A percentile compares a stretch with the other conserved stretches of the same genome.
Conservation (phyloP, 1,140 invertebrate genomes). For the Drosophila subpulchrella region DNA sequence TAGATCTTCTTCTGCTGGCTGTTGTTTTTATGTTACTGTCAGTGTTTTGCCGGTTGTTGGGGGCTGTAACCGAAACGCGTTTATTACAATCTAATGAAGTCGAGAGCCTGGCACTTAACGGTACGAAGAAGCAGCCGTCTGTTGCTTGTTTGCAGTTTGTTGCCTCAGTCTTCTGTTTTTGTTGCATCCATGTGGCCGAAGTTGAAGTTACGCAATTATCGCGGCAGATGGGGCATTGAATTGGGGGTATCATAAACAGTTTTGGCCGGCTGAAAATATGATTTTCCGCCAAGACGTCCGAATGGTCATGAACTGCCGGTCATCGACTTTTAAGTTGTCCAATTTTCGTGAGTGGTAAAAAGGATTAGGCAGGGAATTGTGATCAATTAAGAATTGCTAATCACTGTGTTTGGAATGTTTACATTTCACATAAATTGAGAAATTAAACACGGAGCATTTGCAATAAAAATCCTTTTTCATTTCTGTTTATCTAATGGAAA, state of each 20-base stretch:
- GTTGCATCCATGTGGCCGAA: constrained; percentile 7
- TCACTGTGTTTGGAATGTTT: no score
- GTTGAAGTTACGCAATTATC: constrained; percentile 57
- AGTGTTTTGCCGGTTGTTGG: constrained; percentile 61
- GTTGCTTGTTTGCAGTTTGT: constrained; percentile 45
- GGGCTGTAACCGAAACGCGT: constrained; percentile 72
- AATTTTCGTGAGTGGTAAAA: constrained; percentile 8
- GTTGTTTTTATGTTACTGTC: constrained; percentile 76
- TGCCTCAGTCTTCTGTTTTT: constrained; percentile 25
- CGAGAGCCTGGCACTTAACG: constrained; percentile 81
- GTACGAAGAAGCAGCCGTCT: constrained; percentile 51
- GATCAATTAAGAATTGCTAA: background rate
- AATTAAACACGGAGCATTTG: no score
- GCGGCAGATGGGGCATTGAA: constrained; percentile 39
- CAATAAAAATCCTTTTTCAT: no score
- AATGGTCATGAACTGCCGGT: constrained; percentile 29
- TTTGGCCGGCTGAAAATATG: constrained; percentile 28
- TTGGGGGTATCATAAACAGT: constrained; percentile 47
- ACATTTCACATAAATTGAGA: no score
- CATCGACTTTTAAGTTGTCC: constrained; percentile 8
- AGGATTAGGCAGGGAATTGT: background rate
- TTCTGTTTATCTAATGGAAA: no score
- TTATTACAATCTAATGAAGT: constrained; percentile 83
- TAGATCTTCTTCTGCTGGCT: constrained; percentile 61
- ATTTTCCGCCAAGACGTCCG: constrained; percentile 12